These are phyloP conservation scores for Syritta pipiens DNA, from an alignment of 2,888 invertebrate genomes.

Conservation along the genomic window DNA sequence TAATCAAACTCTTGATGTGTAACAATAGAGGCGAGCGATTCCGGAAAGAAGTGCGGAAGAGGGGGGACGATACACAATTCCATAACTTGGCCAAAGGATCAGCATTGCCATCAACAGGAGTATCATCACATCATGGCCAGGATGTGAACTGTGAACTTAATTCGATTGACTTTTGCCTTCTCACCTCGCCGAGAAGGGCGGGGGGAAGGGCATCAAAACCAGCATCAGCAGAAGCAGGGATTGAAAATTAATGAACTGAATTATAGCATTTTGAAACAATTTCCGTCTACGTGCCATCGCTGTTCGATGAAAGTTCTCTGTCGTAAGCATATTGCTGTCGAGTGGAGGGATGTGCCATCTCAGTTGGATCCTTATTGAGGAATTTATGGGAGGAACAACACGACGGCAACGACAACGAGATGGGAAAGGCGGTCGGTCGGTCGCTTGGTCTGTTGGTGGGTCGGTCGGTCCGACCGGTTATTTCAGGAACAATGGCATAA, in stretches of 20 bases:
- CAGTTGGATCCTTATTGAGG: constrained; percentile 19
- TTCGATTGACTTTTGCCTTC: constrained; percentile 51
- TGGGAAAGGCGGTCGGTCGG: neutral
- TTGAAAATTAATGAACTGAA: constrained; percentile 69
- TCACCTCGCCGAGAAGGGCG: constrained; percentile 21
- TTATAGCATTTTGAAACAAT: constrained; percentile 68
- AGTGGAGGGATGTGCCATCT: constrained; percentile 31
- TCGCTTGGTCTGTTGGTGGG: too few relatives aligned
- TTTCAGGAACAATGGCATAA: constrained; percentile 21
- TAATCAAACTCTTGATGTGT: constrained; percentile 34
- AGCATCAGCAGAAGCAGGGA: constrained; percentile 41
- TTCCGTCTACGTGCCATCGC: constrained; percentile 65
- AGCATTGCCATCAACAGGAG: constrained; percentile 23
- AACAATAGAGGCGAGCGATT: constrained; percentile 6
- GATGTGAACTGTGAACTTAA: constrained; percentile 58
- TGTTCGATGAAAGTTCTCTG: constrained; percentile 25
- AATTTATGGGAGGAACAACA: constrained; percentile 22
- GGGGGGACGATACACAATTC: neutral
- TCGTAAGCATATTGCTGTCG: constrained; percentile 39
- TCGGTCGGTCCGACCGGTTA: too few relatives aligned
- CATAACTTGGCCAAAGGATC: constrained; percentile 20
- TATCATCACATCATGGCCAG: constrained; percentile 49
- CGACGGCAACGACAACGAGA: constrained; percentile 18
- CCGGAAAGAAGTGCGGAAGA: constrained; percentile 9
- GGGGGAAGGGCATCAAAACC: constrained; percentile 28